Conservation (phyloP, 2,888 invertebrate species). For the Eutolmus rufibarbis region DNA sequence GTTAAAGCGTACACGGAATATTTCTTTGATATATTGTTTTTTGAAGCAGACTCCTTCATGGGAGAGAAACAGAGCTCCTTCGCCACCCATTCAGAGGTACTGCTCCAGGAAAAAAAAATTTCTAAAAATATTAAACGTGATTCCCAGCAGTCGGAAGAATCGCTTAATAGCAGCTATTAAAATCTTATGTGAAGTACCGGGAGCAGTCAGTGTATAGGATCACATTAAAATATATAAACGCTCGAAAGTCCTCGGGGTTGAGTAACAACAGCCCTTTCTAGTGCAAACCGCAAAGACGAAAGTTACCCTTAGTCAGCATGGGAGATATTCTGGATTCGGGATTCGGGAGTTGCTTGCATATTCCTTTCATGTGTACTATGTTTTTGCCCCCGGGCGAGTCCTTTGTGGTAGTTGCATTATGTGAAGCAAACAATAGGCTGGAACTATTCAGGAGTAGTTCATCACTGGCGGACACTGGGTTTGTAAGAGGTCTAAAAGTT, state of each 20-base stretch:
- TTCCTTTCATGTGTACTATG: not conserved
- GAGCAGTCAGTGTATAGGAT: not conserved
- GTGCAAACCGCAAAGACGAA: not conserved
- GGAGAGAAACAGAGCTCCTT: not conserved
- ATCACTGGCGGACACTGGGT: not conserved
- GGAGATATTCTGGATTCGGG: not conserved
- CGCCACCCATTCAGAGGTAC: not conserved
- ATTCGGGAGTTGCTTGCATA: not conserved
- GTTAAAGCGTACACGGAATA: not conserved
- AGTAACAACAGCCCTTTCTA: not conserved
- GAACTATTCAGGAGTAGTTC: constrained; percentile 8
- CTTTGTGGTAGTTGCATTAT: constrained; percentile 9
- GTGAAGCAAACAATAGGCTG: not conserved
- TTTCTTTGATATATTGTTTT: not conserved
- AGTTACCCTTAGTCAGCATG: not conserved
- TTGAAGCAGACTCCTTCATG: not conserved
- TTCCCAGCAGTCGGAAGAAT: not conserved
- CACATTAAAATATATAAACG: not conserved
- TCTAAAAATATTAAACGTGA: not conserved
- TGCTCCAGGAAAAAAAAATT: not conserved
- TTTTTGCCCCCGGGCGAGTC: not conserved
- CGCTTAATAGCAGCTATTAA: constrained; percentile 20
- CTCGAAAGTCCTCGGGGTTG: not conserved
- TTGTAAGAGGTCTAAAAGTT: not conserved
- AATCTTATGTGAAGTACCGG: not conserved